Evolutionary conservation across 2,888 invertebrate species (phyloP).

Genomic region (Luffia ferchaultella): DNA sequence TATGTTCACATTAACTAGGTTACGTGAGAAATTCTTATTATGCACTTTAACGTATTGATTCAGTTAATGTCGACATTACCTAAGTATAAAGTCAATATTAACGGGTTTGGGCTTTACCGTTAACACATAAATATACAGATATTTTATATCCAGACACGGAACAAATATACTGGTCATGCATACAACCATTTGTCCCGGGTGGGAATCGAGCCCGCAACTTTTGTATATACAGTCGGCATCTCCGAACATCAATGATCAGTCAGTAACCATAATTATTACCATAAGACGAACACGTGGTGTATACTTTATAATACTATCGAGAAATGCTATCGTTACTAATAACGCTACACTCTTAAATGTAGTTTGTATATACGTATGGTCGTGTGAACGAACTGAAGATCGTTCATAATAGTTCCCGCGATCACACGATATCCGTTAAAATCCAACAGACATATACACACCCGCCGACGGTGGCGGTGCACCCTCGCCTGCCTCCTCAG

Average conservation of each 20-base stretch:
- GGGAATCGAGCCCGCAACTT: too few relatives aligned
- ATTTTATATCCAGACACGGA: too few relatives aligned
- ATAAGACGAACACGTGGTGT: background rate
- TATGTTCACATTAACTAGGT: background rate
- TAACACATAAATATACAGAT: too few relatives aligned
- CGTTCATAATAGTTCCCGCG: background rate
- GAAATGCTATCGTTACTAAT: background rate
- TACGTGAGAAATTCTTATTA: background rate
- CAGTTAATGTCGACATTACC: background rate
- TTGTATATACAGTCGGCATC: too few relatives aligned
- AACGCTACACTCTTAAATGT: background rate
- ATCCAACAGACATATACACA: slow-evolving; percentile 18
- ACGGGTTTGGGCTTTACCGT: too few relatives aligned
- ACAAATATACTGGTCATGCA: too few relatives aligned
- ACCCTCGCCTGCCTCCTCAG: slow-evolving; percentile 38
- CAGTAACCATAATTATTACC: too few relatives aligned
- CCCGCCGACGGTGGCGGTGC: slow-evolving; percentile 36
- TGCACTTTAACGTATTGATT: background rate
- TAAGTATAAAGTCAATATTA: background rate
- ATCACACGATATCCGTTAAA: background rate
- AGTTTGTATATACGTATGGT: background rate
- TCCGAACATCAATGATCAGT: too few relatives aligned
- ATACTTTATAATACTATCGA: background rate
- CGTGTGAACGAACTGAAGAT: background rate
- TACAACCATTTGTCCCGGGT: too few relatives aligned